A percentile compares a stretch with the other conserved stretches of the same genome.
Conservation (phyloP, 1,140 invertebrate genomes). For the Drosophila sulfurigaster region DNA sequence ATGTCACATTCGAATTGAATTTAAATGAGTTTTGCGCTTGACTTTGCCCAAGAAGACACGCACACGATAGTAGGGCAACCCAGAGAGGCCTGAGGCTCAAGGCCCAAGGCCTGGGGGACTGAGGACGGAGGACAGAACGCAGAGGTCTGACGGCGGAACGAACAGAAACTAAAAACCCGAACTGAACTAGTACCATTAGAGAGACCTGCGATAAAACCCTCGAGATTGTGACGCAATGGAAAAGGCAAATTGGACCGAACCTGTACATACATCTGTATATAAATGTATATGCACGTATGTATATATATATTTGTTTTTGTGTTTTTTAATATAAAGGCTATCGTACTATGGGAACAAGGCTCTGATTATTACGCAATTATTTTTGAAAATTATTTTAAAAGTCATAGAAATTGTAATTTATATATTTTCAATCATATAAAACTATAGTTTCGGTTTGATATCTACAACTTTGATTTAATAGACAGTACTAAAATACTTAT, state of each 20-base stretch:
- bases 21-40: conserved; percentile 74
- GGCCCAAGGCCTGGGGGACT: neutral
- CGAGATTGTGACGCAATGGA: conserved; percentile 56
- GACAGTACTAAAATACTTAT: no score
- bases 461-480: no score
- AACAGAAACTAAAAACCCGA: conserved; percentile 33
- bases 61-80: neutral
- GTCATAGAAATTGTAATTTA: no score
- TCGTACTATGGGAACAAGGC: neutral
- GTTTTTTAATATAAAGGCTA: neutral
- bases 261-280: conserved; percentile 3
- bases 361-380: neutral
- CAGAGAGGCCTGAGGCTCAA: neutral
- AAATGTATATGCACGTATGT: conserved; percentile 9
- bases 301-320: no score
- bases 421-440: no score
- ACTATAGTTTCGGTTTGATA: no score
- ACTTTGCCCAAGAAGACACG: conserved; percentile 35
- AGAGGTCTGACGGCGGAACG: neutral
- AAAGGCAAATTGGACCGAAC: conserved; percentile 37
- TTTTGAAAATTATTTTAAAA: no score
- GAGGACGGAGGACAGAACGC: neutral
- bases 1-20: conserved; percentile 81
- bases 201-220: conserved; percentile 58
- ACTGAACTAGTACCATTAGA: conserved; percentile 40